Base-by-base conservation (phyloP, 2,797 vertebrate genomes). In the Gymnocypris eckloni region DNA sequence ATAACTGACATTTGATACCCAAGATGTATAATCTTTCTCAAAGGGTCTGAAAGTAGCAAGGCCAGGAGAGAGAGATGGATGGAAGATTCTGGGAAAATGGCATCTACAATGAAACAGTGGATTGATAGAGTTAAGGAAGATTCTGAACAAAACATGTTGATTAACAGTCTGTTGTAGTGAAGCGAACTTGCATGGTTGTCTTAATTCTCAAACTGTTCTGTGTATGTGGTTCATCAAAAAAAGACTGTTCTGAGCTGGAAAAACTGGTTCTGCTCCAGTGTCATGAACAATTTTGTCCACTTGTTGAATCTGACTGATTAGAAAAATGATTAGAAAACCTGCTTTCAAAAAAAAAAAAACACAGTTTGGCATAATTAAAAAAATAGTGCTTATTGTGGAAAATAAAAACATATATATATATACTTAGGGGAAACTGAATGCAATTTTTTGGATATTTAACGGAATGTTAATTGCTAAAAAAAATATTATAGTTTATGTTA, bases 51-150 rank as follows among this genome's bases (percentile, higher is more conserved):
- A n/a, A n/a, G n/a, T n/a, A n/a, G n/a, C n/a, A n/a, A n/a, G 89
- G 91, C 87, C 87, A 90, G 89, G 90, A 6, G 85, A 90, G 87
- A 89, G 84, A 90, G 91, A 93, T 92, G 92, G 91, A 92, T 72
- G 69, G 87, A 87, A n/a, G n/a, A n/a, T n/a, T 67, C 1, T 20
- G 33, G 15, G 33, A 18, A 67, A 15, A 15, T 37, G 15, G 66
- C 66, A 20, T 67, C 16, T n/a, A 8, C 66, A 39, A n/a, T n/a
- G 33, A 16, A 67, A 67, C 33, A 4, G 33, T 20, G 66, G 66
- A 67, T 37, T 67, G 33, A 39, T n/a, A 15, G 39, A 71, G 33
- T 39, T 77, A 56, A 77, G 20, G 50, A 56, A 37, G 75, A 77
- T 56, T 77, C 3, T 0, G 37, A 39, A 67, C 4, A 67, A 39